Conservation (phyloP, 2,888 invertebrate genomes). For the Alviniconcha strummeri region DNA sequence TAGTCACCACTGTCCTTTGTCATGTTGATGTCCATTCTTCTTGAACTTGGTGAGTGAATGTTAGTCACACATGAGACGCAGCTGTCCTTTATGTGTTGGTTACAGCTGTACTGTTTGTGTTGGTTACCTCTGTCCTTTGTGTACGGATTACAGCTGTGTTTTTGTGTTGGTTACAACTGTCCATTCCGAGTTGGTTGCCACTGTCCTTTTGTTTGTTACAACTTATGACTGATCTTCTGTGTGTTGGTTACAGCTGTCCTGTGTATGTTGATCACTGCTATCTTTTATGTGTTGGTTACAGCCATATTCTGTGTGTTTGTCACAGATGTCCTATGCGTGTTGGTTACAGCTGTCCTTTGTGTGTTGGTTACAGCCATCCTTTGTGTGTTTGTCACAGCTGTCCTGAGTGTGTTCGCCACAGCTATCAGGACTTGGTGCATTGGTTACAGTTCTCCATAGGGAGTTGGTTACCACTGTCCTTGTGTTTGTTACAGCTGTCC, state of each 20-base stretch:
- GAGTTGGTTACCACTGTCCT: too few relatives aligned
- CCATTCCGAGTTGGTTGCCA: neutral
- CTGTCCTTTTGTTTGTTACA: conserved; percentile 77
- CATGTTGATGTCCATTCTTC: conserved; percentile 75
- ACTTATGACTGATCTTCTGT: conserved; percentile 75
- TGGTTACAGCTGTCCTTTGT: too few relatives aligned
- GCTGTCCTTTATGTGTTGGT: conserved; percentile 73
- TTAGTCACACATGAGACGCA: too few relatives aligned
- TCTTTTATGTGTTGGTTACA: conserved; percentile 75
- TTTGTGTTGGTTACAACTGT: neutral
- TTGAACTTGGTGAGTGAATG: conserved; percentile 75
- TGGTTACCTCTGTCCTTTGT: conserved; percentile 45
- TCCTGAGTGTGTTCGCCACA: conserved; percentile 80
- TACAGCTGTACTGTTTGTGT: conserved; percentile 77
- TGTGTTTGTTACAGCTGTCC: too few relatives aligned
- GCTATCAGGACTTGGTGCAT: conserved; percentile 75
- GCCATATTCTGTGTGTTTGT: conserved; percentile 75
- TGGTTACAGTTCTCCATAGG: too few relatives aligned
- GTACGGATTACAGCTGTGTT: too few relatives aligned
- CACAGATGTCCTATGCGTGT: conserved; percentile 72
- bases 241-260: conserved; percentile 81
- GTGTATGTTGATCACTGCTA: conserved; percentile 67
- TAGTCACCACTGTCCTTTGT: conserved; percentile 75
- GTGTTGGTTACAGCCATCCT: conserved; percentile 72
- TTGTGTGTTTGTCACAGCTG: conserved; percentile 75